A percentile compares a stretch with the other conserved stretches of the same genome.
Conservation (phyloP, 2,113 vertebrate species). For the human region GRCh38 chr18:79827001-79827500, state of each 20-base stretch:
- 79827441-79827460: neutral
- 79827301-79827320: neutral
- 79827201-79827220: neutral
- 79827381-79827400: neutral
- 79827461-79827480: rapidly evolving
- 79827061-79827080: neutral
- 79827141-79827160: neutral
- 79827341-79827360: rapidly evolving
- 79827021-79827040: rapidly evolving
- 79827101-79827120: rapidly evolving
- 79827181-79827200: rapidly evolving
- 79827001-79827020: neutral
- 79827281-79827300: neutral
- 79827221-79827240: neutral
- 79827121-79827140: neutral
- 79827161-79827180: neutral
- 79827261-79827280: no score
- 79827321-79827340: rapidly evolving
- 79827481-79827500: rapidly evolving
- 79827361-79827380: rapidly evolving
- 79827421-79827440: rapidly evolving
- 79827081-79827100: neutral
- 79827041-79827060: rapidly evolving
- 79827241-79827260: neutral
- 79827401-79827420: neutral